A percentile compares a stretch with the other conserved stretches of the same genome.
Evolutionary conservation across 2,888 invertebrate species (phyloP).

Genomic region (Rotaria magnacalcarata): DNA sequence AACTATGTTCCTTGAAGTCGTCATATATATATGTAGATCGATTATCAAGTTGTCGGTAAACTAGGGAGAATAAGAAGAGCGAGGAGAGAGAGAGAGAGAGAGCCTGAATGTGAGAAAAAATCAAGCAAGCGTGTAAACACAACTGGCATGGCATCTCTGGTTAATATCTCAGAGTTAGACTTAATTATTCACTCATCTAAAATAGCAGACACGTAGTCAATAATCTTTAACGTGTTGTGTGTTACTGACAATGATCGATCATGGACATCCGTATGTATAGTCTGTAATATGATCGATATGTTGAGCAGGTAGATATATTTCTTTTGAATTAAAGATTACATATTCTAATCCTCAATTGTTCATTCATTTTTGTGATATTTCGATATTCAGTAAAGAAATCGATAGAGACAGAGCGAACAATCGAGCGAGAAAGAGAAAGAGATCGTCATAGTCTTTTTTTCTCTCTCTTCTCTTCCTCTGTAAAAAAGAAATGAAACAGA

Average conservation of each 20-base stretch:
- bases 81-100: no score
- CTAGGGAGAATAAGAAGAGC: no score
- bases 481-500: background rate
- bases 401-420: background rate
- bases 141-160: constrained; percentile 12
- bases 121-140: constrained; percentile 16
- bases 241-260: background rate
- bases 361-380: background rate
- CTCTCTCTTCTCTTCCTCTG: background rate
- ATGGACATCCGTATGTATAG: background rate
- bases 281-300: background rate
- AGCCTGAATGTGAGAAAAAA: background rate
- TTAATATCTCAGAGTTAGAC: background rate
- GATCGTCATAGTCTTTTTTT: background rate
- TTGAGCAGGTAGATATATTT: background rate
- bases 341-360: constrained; percentile 4
- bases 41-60: background rate
- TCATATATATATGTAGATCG: background rate
- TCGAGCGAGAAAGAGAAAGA: background rate
- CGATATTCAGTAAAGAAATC: background rate
- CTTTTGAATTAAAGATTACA: background rate
- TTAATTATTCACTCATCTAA: constrained; percentile 26
- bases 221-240: background rate
- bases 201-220: constrained; percentile 8
- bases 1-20: background rate